These are phyloP conservation scores for Lottia gigantea DNA, from an alignment of 2,888 invertebrate genomes.

Conservation along the genomic window DNA sequence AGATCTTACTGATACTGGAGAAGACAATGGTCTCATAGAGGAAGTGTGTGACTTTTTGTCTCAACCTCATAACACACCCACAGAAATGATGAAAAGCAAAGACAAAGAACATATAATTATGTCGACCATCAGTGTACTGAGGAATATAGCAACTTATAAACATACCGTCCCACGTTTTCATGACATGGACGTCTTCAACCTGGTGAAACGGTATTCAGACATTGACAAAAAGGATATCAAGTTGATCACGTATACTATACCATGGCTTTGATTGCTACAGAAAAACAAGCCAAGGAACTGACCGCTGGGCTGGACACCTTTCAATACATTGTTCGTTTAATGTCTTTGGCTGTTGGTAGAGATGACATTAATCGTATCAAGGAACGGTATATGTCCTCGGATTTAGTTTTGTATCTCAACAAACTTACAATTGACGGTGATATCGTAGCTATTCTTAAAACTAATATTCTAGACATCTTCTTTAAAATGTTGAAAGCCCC, in stretches of 20 bases:
- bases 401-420: neutral
- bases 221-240: neutral
- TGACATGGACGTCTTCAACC: neutral
- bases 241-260: neutral
- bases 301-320: neutral
- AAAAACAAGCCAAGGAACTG: neutral
- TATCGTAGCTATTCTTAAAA: neutral
- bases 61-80: neutral
- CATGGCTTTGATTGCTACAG: neutral
- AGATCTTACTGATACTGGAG: neutral
- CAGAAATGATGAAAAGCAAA: neutral
- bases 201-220: neutral
- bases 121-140: neutral
- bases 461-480: neutral
- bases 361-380: neutral
- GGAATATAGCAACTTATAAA: neutral
- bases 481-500: neutral
- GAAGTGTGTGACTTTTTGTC: neutral
- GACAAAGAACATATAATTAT: neutral
- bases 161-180: neutral
- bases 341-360: neutral
- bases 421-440: neutral
- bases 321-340: neutral
- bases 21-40: neutral
- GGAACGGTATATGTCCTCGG: neutral